phyloP scores from a whole-genome alignment of 2,113 vertebrate genomes.

The Prietella phreatophila region DNA sequence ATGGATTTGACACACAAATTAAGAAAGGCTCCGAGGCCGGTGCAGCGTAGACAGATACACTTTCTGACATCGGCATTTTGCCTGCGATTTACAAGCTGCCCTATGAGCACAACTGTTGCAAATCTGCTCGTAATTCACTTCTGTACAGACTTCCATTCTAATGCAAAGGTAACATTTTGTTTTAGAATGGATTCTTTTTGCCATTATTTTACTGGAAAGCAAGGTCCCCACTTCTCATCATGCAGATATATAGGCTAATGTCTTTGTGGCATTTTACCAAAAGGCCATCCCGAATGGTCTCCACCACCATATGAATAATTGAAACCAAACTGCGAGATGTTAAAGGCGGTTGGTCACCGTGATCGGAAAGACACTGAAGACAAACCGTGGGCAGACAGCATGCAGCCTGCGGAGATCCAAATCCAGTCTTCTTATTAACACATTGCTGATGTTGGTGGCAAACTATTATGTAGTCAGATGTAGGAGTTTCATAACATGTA shows the following conservation, averaged over 20 bases:
- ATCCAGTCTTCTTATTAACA: neutral
- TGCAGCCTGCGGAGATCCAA: slow-evolving; percentile 6
- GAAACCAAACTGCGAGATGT: slow-evolving; percentile 64
- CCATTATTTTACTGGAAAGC: slow-evolving; percentile 66
- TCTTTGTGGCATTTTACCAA: slow-evolving; percentile 76
- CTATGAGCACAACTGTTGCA: slow-evolving; percentile 55
- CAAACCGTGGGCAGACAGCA: slow-evolving; percentile 20
- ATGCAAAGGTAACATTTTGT: slow-evolving; percentile 80
- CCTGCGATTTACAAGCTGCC: slow-evolving; percentile 51
- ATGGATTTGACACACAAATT: slow-evolving; percentile 12
- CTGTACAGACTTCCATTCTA: slow-evolving; percentile 61
- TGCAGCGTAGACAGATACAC: slow-evolving; percentile 38
- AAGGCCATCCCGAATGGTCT: slow-evolving; percentile 70
- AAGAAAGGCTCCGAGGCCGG: slow-evolving; percentile 21
- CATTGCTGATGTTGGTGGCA: neutral
- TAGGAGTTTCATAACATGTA: neutral
- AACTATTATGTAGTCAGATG: neutral
- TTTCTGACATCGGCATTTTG: slow-evolving; percentile 49
- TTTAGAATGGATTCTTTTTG: slow-evolving; percentile 71
- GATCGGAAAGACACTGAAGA: slow-evolving; percentile 25
- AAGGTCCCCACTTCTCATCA: slow-evolving; percentile 63
- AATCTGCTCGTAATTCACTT: slow-evolving; percentile 58
- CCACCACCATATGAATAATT: slow-evolving; percentile 67
- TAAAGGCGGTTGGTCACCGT: slow-evolving; percentile 53
- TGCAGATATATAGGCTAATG: slow-evolving; percentile 74